Base-by-base conservation (phyloP, 2,888 invertebrate genomes). In the Iselma pallidipennis region DNA sequence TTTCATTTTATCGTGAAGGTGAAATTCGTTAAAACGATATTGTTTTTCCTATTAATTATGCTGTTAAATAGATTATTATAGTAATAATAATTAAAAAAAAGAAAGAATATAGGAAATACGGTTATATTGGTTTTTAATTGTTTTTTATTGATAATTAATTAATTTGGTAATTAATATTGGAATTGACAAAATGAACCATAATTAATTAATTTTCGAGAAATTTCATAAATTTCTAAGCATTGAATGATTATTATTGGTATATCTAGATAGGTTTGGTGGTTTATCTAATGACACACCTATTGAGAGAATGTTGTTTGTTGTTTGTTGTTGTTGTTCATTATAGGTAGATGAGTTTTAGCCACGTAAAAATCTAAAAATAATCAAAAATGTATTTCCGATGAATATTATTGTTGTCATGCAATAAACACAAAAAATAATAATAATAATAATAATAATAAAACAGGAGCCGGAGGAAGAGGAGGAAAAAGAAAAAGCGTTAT, bases 231-330 rank as follows among this genome's bases (percentile, higher is more conserved):
- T n/a, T n/a, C n/a, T n/a, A n/a, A n/a, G n/a, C n/a, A n/a, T n/a
- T n/a, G n/a, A n/a, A n/a, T 37, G 31, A 16, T 4, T 42, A 42
- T 16, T 10, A 16, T 19, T 19, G 2, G 14, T 42, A 42, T 42
- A 42, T n/a, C n/a, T n/a, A n/a, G n/a, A n/a, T 42, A 42, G 42
- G 23, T 45, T 45, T 23, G 45, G 45, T 45, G 45, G 45, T 45
- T 45, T 45, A 23, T 42, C 6, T 28, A 28, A 19, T 23, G 45
- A 45, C 45, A 45, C 45, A 45, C 45, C 45, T 45, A 45, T 45
- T 45, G 12, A 45, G 45, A 23, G 45, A 45, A 45, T 45, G 45
- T 45, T 45, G 45, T 23, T 45, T 21, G 4, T 45, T 42, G 10
- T 42, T n/a, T 4, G n/a, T 33, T 14, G 10, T 45, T 45, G 21